phyloP scores from a whole-genome alignment of 53 echinoderm and acorn worm genomes.

The Hippasteria phrygiana region DNA sequence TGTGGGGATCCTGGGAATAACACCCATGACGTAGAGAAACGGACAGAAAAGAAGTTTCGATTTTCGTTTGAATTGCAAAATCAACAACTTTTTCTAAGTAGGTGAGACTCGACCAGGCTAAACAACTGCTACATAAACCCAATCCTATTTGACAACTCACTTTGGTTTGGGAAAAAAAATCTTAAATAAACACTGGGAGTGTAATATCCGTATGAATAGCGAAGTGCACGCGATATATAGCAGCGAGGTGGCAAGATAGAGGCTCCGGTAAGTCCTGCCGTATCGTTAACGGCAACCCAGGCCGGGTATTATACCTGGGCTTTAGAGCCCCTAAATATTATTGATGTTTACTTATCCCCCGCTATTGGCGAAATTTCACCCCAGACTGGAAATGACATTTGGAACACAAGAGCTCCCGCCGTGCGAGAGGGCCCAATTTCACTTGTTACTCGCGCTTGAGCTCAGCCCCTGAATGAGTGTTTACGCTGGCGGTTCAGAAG shows the following conservation, averaged over 20 bases:
- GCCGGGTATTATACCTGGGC: conserved; percentile 7
- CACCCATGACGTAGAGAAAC: no score
- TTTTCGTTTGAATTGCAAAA: no score
- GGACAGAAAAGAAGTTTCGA: no score
- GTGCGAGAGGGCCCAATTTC: conserved; percentile 27
- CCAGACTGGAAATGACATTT: conserved; percentile 9
- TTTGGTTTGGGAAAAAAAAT: not conserved
- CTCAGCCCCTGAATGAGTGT: conserved; percentile 21
- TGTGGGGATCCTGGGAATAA: no score
- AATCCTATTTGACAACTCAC: not conserved
- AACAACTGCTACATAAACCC: not conserved
- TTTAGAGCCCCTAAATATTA: conserved; percentile 47
- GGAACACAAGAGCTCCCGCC: conserved; percentile 18
- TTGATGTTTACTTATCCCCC: conserved; percentile 61
- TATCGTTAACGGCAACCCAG: conserved; percentile 28
- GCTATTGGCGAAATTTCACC: conserved; percentile 48
- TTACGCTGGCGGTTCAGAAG: conserved; percentile 53
- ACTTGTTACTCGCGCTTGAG: conserved; percentile 47
- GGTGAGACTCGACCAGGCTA: not conserved
- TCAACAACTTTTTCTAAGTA: no score
- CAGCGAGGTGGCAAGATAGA: conserved; percentile 30
- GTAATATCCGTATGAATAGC: not conserved
- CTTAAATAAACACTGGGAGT: conserved; percentile 46
- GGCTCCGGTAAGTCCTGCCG: conserved; percentile 5
- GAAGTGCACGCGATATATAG: conserved; percentile 15